Base-by-base conservation (phyloP, 1,140 invertebrate species). In the Luehdorfia chinensis region DNA sequence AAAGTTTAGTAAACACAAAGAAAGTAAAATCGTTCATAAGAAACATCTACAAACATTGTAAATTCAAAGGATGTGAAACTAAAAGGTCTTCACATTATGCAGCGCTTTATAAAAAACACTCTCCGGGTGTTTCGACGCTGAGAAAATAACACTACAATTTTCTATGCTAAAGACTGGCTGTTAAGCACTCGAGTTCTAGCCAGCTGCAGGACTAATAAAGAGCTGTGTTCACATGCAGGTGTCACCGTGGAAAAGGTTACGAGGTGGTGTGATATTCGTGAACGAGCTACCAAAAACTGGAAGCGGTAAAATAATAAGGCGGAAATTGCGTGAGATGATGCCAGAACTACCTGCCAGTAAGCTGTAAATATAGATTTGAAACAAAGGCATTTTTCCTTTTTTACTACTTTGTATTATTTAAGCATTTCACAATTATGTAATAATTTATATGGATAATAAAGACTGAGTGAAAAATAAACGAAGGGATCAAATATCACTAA, bases 221-320 rank as follows among this genome's bases (percentile, higher is more conserved):
- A n/a, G 9, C 12, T 7, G n/a, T 46, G 18, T 49, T 23, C 33
- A 45, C 44, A 55, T 70, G 14, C 50, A 86, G 59, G 80, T 91
- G 1, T 73, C 77, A 1, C 55, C 70, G 3, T 83, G 81, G 55
- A 89, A 90, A 60, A 72, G 70, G 50, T 50, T 90, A 5, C 62
- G 75, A 14, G 91, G 89, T 2, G 91, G 90, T 1, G 88, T 92
- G n/a, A 69, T 80, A 56, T 92, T 93, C 58, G 55, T 92, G 1
- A 69, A 89, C 0, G 75, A 75, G 44, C 91, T 93, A 53, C 91
- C 92, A n/a, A 91, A 90, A 65, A 90, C 80, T 49, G 57, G 87
- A 1, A 86, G 88, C 18, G 92, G 80, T 15, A 84, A 85, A 77
- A 93, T 93, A 57, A 63, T 94, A 7, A 84, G 92, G 44, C 78